These are phyloP conservation scores for Penaeus monodon DNA, from an alignment of 2,888 invertebrate species.

Conservation along the genomic window DNA sequence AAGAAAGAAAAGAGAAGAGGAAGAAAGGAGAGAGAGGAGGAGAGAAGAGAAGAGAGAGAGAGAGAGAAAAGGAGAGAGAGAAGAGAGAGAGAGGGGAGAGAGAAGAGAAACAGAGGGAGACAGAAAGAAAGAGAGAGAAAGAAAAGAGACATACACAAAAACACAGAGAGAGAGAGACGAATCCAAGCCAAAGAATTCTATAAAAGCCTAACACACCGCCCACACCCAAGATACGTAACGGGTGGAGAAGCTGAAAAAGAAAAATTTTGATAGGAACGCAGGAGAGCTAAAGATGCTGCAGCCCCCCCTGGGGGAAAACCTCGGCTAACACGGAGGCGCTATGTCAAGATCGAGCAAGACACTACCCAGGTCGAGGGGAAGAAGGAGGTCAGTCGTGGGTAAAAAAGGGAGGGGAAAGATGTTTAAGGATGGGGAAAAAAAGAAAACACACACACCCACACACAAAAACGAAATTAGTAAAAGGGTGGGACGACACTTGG, in stretches of 20 bases:
- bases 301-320: conserved; percentile 81
- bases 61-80: too few relatives aligned
- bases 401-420: not conserved
- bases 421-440: not conserved
- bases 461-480: too few relatives aligned
- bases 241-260: conserved; percentile 85
- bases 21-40: not conserved
- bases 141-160: too few relatives aligned
- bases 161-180: too few relatives aligned
- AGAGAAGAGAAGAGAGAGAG: too few relatives aligned
- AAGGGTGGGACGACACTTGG: too few relatives aligned
- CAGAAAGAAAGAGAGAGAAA: too few relatives aligned
- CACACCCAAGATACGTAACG: conserved; percentile 77
- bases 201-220: too few relatives aligned
- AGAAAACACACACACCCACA: not conserved
- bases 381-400: conserved; percentile 60
- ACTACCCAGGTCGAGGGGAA: conserved; percentile 66
- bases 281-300: conserved; percentile 80
- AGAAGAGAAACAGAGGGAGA: too few relatives aligned
- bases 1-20: not conserved
- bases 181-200: too few relatives aligned
- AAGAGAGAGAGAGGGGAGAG: too few relatives aligned
- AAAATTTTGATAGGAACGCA: conserved; percentile 80
- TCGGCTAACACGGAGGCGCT: conserved; percentile 81
- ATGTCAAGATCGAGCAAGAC: conserved; percentile 82